phyloP scores from a whole-genome alignment of 2,113 vertebrate species.

The Rhabdornis inornatus region DNA sequence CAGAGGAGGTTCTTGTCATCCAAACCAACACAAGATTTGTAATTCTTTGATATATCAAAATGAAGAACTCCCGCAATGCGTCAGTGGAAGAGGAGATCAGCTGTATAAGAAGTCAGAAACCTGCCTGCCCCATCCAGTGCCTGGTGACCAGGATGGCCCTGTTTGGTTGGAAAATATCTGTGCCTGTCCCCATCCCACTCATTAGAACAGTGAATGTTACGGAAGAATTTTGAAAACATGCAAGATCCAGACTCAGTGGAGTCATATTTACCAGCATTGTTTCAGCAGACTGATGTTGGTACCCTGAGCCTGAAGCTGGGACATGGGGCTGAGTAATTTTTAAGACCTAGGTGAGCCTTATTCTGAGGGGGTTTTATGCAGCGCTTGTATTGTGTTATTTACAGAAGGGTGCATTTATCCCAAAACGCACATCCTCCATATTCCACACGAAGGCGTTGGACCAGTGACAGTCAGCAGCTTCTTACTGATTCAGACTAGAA shows the following conservation, averaged over 20 bases:
- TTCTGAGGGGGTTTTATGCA: background rate
- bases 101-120: background rate
- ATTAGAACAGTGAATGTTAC: background rate
- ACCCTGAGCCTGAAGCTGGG: background rate
- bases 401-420: background rate
- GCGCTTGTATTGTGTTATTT: background rate
- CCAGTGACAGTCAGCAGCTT: background rate
- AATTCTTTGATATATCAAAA: background rate
- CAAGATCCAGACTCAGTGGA: background rate
- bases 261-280: background rate
- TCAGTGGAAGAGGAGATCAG: background rate
- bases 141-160: background rate
- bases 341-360: background rate
- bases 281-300: background rate
- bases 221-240: background rate
- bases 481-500: background rate
- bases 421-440: background rate
- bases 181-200: background rate
- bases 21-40: background rate
- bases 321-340: background rate
- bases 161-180: background rate
- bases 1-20: background rate
- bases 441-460: fast-evolving
- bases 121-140: background rate
- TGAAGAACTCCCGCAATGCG: fast-evolving